A percentile compares a stretch with the other conserved stretches of the same genome.
Evolutionary conservation across 2,113 vertebrate genomes (phyloP).

Genomic region (Cercopithecus mona): DNA sequence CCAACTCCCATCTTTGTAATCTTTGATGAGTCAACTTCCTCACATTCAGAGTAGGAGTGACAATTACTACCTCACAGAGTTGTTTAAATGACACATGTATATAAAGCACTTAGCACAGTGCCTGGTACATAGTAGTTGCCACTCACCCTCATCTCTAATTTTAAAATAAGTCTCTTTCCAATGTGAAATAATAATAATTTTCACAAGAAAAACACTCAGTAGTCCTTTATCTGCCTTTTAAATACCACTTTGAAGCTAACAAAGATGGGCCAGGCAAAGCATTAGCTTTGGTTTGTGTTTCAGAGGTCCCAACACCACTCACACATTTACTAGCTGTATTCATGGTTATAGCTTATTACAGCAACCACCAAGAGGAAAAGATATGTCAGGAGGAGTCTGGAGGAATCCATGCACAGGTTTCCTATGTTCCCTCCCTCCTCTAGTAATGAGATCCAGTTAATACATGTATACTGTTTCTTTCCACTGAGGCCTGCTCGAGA

Average conservation of each 20-base stretch:
- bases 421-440: neutral
- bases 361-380: neutral
- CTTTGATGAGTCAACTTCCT: neutral
- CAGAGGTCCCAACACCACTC: neutral
- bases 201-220: neutral
- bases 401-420: neutral
- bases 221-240: neutral
- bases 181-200: neutral
- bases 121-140: neutral
- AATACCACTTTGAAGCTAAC: neutral
- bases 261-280: neutral
- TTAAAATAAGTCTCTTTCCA: slow-evolving; percentile 6
- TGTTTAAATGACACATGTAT: neutral
- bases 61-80: neutral
- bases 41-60: neutral
- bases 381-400: neutral
- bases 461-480: neutral
- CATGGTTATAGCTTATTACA: neutral
- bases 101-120: neutral
- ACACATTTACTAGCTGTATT: neutral
- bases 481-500: neutral
- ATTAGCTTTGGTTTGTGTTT: neutral
- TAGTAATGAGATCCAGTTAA: neutral
- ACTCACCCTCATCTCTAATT: neutral
- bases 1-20: neutral